A percentile compares a stretch with the other conserved stretches of the same genome.
Conservation (phyloP, 2,113 vertebrate genomes). For the Paralichthys olivaceus region DNA sequence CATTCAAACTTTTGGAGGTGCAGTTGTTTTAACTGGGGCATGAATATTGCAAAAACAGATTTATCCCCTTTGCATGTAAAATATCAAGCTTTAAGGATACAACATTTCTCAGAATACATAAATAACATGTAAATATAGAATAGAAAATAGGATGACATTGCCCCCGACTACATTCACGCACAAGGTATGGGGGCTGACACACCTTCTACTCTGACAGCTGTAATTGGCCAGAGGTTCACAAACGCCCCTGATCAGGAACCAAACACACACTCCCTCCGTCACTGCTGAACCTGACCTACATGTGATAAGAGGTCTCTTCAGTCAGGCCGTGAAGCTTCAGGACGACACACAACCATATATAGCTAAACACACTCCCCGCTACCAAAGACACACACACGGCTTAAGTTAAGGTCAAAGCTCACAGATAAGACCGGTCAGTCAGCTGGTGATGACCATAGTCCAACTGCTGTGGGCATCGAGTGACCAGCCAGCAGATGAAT, state of each 20-base stretch:
- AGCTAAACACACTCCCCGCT: neutral
- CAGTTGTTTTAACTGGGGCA: too few species aligned
- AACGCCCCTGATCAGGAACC: constrained; percentile 38
- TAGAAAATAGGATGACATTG: neutral
- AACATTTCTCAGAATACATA: neutral
- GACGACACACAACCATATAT: constrained; percentile 1
- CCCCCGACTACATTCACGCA: neutral
- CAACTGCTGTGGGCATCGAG: neutral
- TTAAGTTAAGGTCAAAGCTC: constrained; percentile 17
- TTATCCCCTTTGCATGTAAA: too few species aligned
- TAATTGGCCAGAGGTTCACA: constrained; percentile 52
- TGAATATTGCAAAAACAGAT: too few species aligned
- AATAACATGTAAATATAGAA: constrained; percentile 1
- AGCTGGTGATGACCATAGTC: constrained; percentile 30
- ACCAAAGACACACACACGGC: neutral
- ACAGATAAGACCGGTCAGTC: constrained; percentile 6
- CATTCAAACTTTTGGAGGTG: neutral
- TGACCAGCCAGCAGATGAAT: neutral
- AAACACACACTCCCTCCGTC: constrained; percentile 6
- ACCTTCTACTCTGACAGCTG: constrained; percentile 47
- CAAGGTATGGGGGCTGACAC: constrained; percentile 45
- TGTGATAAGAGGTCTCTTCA: constrained; percentile 41
- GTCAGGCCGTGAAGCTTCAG: constrained; percentile 19
- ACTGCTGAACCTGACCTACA: constrained; percentile 48
- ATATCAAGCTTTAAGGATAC: too few species aligned